Conservation (phyloP, 2,797 vertebrate species). For the Clarias pachynema region DNA sequence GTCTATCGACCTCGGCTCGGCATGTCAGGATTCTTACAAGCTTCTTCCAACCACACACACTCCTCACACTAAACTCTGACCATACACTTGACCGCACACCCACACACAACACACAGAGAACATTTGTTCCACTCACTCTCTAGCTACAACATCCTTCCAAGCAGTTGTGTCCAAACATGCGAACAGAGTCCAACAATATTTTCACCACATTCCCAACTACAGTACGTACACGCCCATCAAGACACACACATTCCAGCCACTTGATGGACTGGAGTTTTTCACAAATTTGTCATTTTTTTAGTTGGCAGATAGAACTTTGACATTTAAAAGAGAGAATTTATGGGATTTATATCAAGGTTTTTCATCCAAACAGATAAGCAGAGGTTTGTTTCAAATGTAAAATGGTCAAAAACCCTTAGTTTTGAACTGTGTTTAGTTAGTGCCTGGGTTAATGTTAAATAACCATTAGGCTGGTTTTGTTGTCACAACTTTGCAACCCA, state of each 20-base stretch:
- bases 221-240: neutral
- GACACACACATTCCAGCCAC: conserved; percentile 9
- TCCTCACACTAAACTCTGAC: conserved; percentile 31
- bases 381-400: neutral
- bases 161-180: conserved; percentile 20
- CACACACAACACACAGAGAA: conserved; percentile 23
- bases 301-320: neutral
- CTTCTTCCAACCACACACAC: conserved; percentile 20
- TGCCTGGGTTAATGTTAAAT: too few species aligned
- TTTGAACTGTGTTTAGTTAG: neutral
- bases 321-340: neutral
- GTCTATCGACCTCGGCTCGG: neutral
- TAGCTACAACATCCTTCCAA: conserved; percentile 17
- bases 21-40: conserved; percentile 17
- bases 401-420: neutral
- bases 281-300: neutral
- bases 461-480: neutral
- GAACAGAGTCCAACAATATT: conserved; percentile 10
- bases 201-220: conserved; percentile 10
- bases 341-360: neutral
- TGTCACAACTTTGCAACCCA: neutral
- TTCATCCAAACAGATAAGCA: neutral
- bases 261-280: neutral
- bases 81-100: conserved; percentile 29
- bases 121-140: conserved; percentile 21